These are phyloP conservation scores for Sarcophaga subvicina DNA, from an alignment of 2,888 invertebrate species.

Conservation along the genomic window DNA sequence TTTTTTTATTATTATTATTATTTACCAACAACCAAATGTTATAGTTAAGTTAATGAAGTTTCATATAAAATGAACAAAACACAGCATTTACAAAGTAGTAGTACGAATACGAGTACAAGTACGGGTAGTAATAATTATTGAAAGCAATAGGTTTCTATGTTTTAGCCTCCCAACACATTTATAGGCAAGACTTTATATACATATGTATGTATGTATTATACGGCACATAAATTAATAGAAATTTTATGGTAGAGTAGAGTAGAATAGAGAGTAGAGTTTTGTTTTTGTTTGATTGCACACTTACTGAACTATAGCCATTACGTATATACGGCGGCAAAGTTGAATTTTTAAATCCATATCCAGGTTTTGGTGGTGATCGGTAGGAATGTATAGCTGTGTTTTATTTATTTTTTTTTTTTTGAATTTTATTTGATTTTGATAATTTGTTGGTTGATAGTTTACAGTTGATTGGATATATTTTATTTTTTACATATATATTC, in stretches of 20 bases:
- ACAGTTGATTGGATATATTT: constrained; percentile 57
- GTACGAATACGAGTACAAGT: not conserved
- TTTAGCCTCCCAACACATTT: constrained; percentile 48
- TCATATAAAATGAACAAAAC: constrained; percentile 52
- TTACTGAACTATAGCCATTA: constrained; percentile 82
- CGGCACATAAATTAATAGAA: not conserved
- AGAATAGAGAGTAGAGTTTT: constrained; percentile 37
- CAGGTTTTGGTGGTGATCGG: constrained; percentile 89
- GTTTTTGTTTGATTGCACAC: constrained; percentile 71
- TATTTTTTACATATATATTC: constrained; percentile 42
- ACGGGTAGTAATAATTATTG: not conserved
- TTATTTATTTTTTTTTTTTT: constrained; percentile 39
- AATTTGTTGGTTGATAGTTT: constrained; percentile 60
- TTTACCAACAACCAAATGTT: constrained; percentile 58
- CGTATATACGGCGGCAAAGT: constrained; percentile 87
- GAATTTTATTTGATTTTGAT: constrained; percentile 10
- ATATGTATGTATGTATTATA: not conserved
- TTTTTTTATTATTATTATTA: not conserved
- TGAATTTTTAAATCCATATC: constrained; percentile 88
- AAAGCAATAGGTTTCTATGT: constrained; percentile 50
- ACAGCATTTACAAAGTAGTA: constrained; percentile 63
- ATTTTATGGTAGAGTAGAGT: constrained; percentile 12
- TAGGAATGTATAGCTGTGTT: constrained; percentile 82
- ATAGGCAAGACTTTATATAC: constrained; percentile 1
- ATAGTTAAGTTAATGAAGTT: not conserved